Percentiles rank a stretch among this genome's conserved stretches.
These are phyloP conservation scores for Cepaea hortensis DNA, from an alignment of 2,888 invertebrate genomes.

Conservation along the genomic window DNA sequence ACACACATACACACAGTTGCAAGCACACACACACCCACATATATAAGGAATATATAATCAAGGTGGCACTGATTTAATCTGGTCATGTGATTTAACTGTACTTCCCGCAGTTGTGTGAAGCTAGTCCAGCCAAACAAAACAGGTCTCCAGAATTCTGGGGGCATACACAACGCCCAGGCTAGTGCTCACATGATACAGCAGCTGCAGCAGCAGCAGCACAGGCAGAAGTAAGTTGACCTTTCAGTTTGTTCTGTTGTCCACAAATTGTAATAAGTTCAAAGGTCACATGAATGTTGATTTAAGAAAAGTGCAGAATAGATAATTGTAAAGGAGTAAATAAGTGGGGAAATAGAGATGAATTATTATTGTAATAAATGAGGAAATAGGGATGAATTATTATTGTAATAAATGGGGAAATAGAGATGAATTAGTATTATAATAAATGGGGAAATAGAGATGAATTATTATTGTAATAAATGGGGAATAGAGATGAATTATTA, in stretches of 20 bases:
- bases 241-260: too few relatives aligned
- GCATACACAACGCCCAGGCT: neutral
- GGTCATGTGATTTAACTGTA: too few relatives aligned
- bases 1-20: too few relatives aligned
- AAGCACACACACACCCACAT: too few relatives aligned
- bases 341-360: too few relatives aligned
- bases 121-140: conserved; percentile 50
- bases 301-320: neutral
- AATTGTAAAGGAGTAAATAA: neutral
- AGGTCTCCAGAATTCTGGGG: conserved; percentile 6
- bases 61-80: too few relatives aligned
- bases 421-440: neutral
- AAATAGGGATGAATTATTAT: neutral
- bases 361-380: neutral
- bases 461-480: neutral
- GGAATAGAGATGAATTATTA: neutral
- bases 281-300: neutral
- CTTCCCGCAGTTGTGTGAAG: conserved; percentile 51
- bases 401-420: neutral
- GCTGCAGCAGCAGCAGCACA: conserved; percentile 36
- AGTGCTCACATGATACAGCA: conserved; percentile 24
- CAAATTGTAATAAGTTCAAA: neutral
- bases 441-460: neutral
- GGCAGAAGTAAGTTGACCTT: conserved; percentile 34
- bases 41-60: too few relatives aligned